These are phyloP conservation scores for Ifrita kowaldi DNA, from an alignment of 2,113 vertebrate genomes.

Conservation along the genomic window DNA sequence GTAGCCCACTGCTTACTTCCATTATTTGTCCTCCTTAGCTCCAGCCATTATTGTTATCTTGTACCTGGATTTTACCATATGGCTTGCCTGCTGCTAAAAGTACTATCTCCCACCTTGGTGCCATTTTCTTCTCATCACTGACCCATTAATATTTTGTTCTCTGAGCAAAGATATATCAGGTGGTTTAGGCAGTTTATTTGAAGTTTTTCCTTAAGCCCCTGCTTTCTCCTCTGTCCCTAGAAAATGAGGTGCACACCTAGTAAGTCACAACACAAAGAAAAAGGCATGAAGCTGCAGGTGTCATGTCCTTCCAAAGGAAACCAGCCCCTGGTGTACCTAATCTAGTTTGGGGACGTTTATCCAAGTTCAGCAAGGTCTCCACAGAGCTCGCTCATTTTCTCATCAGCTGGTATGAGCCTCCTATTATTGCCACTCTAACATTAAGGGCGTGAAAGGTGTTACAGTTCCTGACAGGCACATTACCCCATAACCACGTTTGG, in stretches of 20 bases:
- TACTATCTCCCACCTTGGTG: background rate
- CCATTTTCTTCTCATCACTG: background rate
- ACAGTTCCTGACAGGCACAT: background rate
- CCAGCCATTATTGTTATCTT: background rate
- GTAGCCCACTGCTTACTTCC: background rate
- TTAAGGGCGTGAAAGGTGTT: background rate
- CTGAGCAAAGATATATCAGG: background rate
- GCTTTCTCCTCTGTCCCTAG: background rate
- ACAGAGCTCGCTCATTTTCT: background rate
- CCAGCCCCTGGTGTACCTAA: background rate
- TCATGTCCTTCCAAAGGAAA: background rate
- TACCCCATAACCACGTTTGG: background rate
- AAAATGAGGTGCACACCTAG: background rate
- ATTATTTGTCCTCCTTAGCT: background rate
- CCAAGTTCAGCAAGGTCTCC: background rate
- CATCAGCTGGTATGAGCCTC: background rate
- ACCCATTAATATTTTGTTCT: background rate
- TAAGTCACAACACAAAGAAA: background rate
- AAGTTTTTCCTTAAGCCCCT: background rate
- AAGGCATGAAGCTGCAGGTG: background rate
- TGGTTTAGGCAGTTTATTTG: background rate
- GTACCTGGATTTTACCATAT: background rate
- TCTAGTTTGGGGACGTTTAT: background rate
- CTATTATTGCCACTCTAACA: background rate
- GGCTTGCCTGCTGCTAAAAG: background rate